Percentiles rank a stretch among this genome's conserved stretches.
phyloP scores from a whole-genome alignment of 2,113 vertebrate genomes.

The Phoenicopterus ruber region DNA sequence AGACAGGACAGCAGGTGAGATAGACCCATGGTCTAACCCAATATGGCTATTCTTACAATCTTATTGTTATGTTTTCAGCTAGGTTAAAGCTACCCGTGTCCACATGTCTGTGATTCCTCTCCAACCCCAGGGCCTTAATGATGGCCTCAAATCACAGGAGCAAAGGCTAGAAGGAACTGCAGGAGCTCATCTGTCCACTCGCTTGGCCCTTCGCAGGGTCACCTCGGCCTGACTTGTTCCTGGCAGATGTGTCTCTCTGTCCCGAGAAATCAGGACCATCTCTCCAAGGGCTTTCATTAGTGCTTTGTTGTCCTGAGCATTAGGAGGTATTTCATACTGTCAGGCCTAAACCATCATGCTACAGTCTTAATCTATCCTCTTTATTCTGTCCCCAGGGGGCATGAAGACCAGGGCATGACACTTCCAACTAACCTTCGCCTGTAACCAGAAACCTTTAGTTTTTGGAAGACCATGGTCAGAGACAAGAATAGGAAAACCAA shows the following conservation, averaged over 20 bases:
- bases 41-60: background rate
- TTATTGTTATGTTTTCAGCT: background rate
- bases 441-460: background rate
- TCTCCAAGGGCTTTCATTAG: background rate
- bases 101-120: background rate
- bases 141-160: background rate
- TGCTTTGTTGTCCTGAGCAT: background rate
- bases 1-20: background rate
- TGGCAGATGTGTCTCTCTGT: background rate
- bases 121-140: background rate
- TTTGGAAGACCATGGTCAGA: background rate
- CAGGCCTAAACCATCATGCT: background rate
- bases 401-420: background rate
- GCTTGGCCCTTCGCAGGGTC: background rate
- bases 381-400: background rate
- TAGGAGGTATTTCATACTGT: background rate
- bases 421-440: background rate
- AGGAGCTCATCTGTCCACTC: background rate
- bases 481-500: background rate
- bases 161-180: background rate
- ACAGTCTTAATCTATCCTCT: background rate
- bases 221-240: background rate
- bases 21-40: background rate
- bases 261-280: background rate
- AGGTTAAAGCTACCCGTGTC: background rate